Base-by-base conservation (phyloP, 2,113 vertebrate species). In the Prochilodus magdalenae region DNA sequence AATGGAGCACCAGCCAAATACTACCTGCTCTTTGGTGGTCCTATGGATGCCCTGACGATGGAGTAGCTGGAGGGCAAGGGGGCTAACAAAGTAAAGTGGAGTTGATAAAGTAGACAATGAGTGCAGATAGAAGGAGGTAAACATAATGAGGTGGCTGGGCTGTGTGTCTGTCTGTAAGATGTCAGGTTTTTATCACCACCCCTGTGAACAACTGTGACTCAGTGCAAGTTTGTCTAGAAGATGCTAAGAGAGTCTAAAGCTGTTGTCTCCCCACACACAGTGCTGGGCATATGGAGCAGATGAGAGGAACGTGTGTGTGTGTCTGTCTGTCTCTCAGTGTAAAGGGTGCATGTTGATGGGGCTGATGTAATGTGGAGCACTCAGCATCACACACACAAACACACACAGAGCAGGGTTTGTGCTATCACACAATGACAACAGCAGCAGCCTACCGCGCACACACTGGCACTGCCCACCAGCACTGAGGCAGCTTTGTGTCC, bases 381-480 rank as follows among this genome's bases (percentile, higher is more conserved):
- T 83, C 80, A 84, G 59, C 79, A 49, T 30, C 87, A 93, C 36
- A 77, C 84, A 87, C 86, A 89, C 88, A 85, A 89, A 84, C 85
- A 59, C 76, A 80, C 87, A 93, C 90, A 93, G 89, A 92, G 80
- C 75, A 87, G 77, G 79, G 88, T 85, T 89, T 93, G 92, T 93
- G 47, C 60, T 87, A 81, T 84, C 84, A 90, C 76, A 88, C 86
- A 91, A 90, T 90, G 84, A 70, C 66, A 70, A 29, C 77, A 60
- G 44, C 77, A 60, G 33, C 27, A 69, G 76, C 24, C 44, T 15
- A 70, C 36, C 59, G n/a, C 66, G 51, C 90, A 79, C 83, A 70
- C 87, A 88, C 88, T 92, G 91, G 89, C 92, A 93, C 85, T 6
- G 44, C 78, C 84, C 86, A 75, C 53, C 73, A 82, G 65, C 85